Percentiles rank a stretch among this genome's conserved stretches.
phyloP scores from a whole-genome alignment of 2,113 vertebrate genomes.

The Montifringilla adamsi region DNA sequence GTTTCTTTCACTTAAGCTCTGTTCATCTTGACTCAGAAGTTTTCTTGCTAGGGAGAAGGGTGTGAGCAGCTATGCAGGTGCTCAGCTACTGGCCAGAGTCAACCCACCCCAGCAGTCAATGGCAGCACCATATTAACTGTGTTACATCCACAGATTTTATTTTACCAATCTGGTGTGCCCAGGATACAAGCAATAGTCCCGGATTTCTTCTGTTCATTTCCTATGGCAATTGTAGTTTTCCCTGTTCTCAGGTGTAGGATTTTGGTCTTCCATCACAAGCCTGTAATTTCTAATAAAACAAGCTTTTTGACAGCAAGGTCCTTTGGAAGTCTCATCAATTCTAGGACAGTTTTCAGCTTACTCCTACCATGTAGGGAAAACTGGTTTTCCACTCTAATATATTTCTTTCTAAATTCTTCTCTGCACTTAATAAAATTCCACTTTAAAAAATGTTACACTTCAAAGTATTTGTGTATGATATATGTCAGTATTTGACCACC shows the following conservation, averaged over 20 bases:
- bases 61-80: rapidly evolving
- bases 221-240: not conserved
- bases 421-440: not conserved
- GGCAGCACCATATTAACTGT: not conserved
- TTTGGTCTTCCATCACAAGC: not conserved
- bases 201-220: not conserved
- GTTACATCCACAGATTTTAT: not conserved
- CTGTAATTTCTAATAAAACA: not conserved
- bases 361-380: not conserved
- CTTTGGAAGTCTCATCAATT: not conserved
- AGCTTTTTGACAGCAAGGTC: not conserved
- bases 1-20: not conserved
- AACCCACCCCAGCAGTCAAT: not conserved
- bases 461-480: not conserved
- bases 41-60: not conserved
- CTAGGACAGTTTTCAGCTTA: not conserved
- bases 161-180: not conserved
- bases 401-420: not conserved
- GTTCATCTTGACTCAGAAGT: not conserved
- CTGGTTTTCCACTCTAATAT: not conserved
- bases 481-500: not conserved
- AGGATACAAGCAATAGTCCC: not conserved
- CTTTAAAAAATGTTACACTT: not conserved
- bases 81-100: not conserved
- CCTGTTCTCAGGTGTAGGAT: not conserved